Percentiles rank a stretch among this genome's conserved stretches.
phyloP scores from a whole-genome alignment of 2,888 invertebrate species.

The Germaria angustata region DNA sequence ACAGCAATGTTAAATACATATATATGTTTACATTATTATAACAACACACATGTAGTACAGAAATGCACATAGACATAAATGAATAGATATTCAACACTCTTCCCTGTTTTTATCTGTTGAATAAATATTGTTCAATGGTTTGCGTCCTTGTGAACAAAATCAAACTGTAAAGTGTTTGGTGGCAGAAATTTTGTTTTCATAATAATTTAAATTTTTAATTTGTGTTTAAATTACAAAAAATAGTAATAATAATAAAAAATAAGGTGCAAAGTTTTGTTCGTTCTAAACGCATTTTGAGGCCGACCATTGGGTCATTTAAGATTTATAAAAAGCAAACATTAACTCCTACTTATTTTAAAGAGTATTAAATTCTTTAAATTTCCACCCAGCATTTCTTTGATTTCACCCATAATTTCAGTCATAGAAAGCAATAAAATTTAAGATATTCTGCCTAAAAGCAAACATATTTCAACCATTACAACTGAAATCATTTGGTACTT shows the following conservation, averaged over 20 bases:
- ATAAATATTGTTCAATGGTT: not conserved
- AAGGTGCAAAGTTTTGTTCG: not conserved
- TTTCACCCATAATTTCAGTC: not conserved
- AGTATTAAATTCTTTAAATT: not conserved
- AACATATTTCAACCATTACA: constrained; percentile 20
- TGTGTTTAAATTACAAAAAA: not conserved
- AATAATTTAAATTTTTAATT: not conserved
- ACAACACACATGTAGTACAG: not conserved
- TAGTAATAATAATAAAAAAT: no score
- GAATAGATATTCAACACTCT: not conserved
- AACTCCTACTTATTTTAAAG: constrained; percentile 6
- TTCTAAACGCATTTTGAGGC: not conserved
- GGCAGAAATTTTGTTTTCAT: not conserved
- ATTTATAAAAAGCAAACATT: constrained; percentile 1
- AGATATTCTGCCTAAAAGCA: constrained; percentile 25
- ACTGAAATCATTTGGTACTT: constrained; percentile 12
- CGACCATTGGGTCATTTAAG: not conserved
- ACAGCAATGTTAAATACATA: not conserved
- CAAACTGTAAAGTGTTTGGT: not conserved
- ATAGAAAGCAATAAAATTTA: constrained; percentile 35
- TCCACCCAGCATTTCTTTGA: not conserved
- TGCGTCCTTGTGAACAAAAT: not conserved
- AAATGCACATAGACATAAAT: no score
- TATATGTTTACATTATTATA: no score
- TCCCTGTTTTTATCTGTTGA: constrained; percentile 12